Evolutionary conservation across 2,888 invertebrate species (phyloP), one percentile per base, ranked within the genome.

Genomic region (Acanthosoma haemorrhoidale): DNA sequence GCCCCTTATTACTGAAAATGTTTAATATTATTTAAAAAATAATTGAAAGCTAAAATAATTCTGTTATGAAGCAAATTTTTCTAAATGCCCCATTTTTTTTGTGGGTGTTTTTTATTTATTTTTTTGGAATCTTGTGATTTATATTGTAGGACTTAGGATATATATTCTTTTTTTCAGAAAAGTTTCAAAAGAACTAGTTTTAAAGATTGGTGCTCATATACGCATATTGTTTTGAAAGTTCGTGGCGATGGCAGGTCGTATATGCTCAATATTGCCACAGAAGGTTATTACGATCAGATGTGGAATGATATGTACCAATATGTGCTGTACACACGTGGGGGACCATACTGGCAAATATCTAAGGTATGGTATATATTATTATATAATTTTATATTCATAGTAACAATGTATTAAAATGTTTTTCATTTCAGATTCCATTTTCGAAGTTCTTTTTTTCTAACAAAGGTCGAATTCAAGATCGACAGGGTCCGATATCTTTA

Each of bases 331-430:
- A 99, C 99, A 0, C 86, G 96, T 80, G 99, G 99, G 39, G 97
- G 98, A 0, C 99, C 99, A 0, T 97, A 99, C 79, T 99, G 99
- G 99, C 98, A 99, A 83, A 82, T 87, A 73, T 87, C 90, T 29
- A 92, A 88, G 85, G 92, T 92, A 81, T 0, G 11, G 29, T 18
- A 16, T 9, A 11, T 36, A 36, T 11, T 11, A 9, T 36, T 11
- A 36, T 11, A 13, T 2, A 6, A 11, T 31, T 15, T 15, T 31
- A 6, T 58, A 2, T 9, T 9, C 11, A 36, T 36, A 36, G 36
- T 36, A 36, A 36, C n/a, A n/a, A 4, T 21, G 16, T 57, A 25
- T 51, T 18, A 11, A 57, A 57, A 15, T n/a, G n/a, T n/a, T n/a
- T n/a, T n/a, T 32, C 59, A 72, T 86, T 87, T 43, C 83, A 90